phyloP scores from a whole-genome alignment of 2,797 vertebrate genomes.

The Sebastes jordani region DNA sequence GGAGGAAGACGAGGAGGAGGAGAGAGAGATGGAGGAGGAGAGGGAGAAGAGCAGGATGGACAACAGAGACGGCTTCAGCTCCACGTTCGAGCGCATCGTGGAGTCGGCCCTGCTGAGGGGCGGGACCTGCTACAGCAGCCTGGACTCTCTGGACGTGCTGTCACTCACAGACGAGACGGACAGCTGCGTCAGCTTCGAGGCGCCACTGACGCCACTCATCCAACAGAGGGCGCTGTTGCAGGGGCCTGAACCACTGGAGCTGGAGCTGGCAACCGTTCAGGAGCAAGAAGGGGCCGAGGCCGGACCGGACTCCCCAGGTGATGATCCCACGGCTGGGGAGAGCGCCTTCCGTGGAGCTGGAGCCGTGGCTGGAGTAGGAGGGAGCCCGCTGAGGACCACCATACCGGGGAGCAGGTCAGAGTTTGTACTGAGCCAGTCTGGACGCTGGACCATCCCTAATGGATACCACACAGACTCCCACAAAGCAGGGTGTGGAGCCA shows the following conservation, averaged over 20 bases:
- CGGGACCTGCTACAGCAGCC: slow-evolving; percentile 95
- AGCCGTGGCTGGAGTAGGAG: slow-evolving; percentile 71
- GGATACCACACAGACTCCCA: slow-evolving; percentile 87
- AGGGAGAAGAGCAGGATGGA: slow-evolving; percentile 82
- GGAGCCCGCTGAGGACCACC: slow-evolving; percentile 90
- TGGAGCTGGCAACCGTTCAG: slow-evolving; percentile 84
- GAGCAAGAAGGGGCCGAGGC: slow-evolving; percentile 83
- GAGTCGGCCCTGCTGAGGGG: slow-evolving; percentile 93
- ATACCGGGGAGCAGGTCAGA: slow-evolving; percentile 95
- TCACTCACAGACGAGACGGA: slow-evolving; percentile 97
- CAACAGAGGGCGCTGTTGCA: slow-evolving; percentile 91
- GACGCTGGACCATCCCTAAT: slow-evolving; percentile 88
- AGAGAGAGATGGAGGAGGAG: slow-evolving; percentile 69
- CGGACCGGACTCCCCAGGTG: slow-evolving; percentile 72
- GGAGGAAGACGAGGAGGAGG: slow-evolving; percentile 75
- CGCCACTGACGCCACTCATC: slow-evolving; percentile 94
- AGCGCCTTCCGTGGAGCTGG: slow-evolving; percentile 48
- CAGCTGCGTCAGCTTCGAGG: slow-evolving; percentile 97
- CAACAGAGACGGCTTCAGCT: slow-evolving; percentile 94
- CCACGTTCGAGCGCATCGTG: slow-evolving; percentile 95
- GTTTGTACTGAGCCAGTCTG: slow-evolving; percentile 90
- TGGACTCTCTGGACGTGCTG: slow-evolving; percentile 94
- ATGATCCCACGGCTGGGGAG: slow-evolving; percentile 68
- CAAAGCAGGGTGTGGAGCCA: slow-evolving; percentile 77
- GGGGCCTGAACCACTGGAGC: slow-evolving; percentile 88